phyloP scores from a whole-genome alignment of 2,797 vertebrate species.

The Phalloptychus januarius region DNA sequence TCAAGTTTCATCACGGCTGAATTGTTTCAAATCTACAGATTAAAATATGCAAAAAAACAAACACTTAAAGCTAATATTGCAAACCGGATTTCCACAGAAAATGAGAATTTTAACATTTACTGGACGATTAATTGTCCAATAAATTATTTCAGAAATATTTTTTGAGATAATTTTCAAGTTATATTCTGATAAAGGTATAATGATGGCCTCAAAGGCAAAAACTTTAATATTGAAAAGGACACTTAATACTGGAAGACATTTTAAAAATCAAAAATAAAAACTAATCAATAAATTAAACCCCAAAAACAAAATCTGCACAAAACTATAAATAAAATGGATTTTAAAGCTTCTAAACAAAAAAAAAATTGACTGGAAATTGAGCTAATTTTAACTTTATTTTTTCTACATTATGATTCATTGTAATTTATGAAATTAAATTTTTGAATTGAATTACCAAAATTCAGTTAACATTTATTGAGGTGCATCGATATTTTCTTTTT shows the following conservation, averaged over 20 bases:
- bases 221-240: background rate
- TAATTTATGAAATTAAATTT: background rate
- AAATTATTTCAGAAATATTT: background rate
- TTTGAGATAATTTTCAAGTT: background rate
- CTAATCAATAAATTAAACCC: background rate
- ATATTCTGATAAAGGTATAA: background rate
- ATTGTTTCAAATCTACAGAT: background rate
- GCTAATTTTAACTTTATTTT: background rate
- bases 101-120: background rate
- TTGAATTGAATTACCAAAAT: background rate
- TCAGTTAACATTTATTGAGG: background rate
- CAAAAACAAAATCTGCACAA: background rate
- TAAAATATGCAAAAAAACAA: background rate
- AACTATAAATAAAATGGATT: background rate
- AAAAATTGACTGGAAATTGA: background rate
- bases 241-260: too few species aligned
- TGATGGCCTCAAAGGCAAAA: background rate
- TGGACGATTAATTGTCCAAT: background rate
- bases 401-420: too few species aligned
- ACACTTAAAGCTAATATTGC: background rate
- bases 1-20: background rate
- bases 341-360: background rate
- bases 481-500: background rate
- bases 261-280: background rate
- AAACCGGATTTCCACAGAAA: background rate